These are phyloP conservation scores for Chymomyza costata DNA, from an alignment of 1,140 invertebrate genomes.

Conservation along the genomic window DNA sequence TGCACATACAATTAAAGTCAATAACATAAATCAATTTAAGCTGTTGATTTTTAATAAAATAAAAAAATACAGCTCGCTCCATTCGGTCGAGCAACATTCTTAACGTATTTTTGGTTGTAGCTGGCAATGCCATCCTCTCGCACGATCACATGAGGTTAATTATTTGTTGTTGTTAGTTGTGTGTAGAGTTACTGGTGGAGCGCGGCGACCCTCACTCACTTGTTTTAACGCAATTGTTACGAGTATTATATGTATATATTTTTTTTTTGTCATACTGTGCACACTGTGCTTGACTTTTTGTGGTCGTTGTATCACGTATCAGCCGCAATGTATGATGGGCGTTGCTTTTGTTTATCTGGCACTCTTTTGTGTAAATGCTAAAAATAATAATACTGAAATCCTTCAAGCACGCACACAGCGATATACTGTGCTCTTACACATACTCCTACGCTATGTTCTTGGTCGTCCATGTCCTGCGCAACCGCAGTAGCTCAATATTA, in stretches of 20 bases:
- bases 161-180: too few species aligned
- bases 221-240: too few species aligned
- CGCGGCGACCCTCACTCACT: too few species aligned
- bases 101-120: not conserved
- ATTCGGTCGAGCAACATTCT: too few species aligned
- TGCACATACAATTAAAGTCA: slow-evolving; percentile 52
- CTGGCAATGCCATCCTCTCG: slow-evolving; percentile 27
- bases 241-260: too few species aligned
- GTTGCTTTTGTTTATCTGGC: slow-evolving; percentile 44
- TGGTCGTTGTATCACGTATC: too few species aligned
- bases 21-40: slow-evolving; percentile 49
- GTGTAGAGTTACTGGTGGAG: too few species aligned
- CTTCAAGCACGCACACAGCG: slow-evolving; percentile 43
- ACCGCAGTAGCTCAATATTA: slow-evolving; percentile 45
- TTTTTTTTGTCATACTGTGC: too few species aligned
- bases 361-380: slow-evolving; percentile 7
- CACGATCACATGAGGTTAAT: slow-evolving; percentile 14
- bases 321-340: too few species aligned
- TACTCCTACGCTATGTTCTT: slow-evolving; percentile 7
- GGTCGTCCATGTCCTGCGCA: slow-evolving; percentile 42
- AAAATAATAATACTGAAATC: slow-evolving; percentile 43
- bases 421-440: slow-evolving; percentile 17
- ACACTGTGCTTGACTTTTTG: slow-evolving; percentile 35
- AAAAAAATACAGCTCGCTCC: too few species aligned
- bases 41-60: not conserved